Conservation (phyloP, 2,113 vertebrate genomes). For the Muscicapa adusta region DNA sequence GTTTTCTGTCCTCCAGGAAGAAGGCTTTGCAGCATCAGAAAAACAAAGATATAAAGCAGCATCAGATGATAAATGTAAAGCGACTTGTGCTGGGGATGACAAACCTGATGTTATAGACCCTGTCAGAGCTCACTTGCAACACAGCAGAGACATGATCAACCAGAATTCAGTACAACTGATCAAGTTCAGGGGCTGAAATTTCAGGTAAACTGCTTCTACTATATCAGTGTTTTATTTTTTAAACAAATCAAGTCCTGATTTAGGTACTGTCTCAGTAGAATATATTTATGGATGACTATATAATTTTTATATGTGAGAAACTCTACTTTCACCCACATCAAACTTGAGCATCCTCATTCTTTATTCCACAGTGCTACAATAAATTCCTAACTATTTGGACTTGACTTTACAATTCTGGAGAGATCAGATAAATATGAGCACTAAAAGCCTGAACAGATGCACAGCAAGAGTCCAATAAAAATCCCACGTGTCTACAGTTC, state of each 20-base stretch:
- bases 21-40: conserved; percentile 18
- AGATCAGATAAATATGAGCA: neutral
- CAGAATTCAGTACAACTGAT: neutral
- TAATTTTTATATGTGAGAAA: neutral
- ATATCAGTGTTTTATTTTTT: neutral
- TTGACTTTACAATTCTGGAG: neutral
- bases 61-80: neutral
- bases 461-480: neutral
- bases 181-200: neutral
- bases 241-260: neutral
- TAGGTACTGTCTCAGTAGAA: neutral
- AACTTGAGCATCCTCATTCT: neutral
- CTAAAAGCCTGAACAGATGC: neutral
- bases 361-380: neutral
- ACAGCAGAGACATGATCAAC: neutral
- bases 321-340: neutral
- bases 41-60: neutral
- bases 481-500: neutral
- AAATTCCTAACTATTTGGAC: neutral
- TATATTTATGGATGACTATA: neutral
- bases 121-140: neutral
- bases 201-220: neutral
- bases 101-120: neutral
- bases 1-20: conserved; percentile 41
- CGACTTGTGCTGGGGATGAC: neutral